phyloP scores from a whole-genome alignment of 2,797 vertebrate species.

The Acridotheres tristis region DNA sequence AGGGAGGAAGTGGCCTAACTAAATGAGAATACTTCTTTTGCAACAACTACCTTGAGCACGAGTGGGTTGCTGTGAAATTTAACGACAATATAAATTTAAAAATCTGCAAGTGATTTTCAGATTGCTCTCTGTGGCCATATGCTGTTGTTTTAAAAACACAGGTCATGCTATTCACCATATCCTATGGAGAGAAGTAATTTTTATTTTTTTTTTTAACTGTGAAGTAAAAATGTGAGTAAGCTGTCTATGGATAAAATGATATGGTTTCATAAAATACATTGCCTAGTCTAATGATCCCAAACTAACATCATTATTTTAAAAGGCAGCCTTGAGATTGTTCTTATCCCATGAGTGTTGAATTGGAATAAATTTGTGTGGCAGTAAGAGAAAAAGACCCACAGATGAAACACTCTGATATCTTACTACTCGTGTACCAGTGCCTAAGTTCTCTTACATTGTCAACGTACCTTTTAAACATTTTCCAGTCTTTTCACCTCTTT shows the following conservation, averaged over 20 bases:
- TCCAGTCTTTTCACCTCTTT: neutral
- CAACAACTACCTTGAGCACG: neutral
- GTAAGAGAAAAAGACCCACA: neutral
- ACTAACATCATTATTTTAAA: neutral
- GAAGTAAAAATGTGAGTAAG: neutral
- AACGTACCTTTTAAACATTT: neutral
- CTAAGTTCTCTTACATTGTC: neutral
- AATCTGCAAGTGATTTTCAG: neutral
- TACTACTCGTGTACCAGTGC: neutral
- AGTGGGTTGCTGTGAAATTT: neutral
- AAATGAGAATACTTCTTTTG: neutral
- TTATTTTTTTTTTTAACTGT: neutral
- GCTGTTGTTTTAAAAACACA: neutral
- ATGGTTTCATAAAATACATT: neutral
- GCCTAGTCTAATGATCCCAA: neutral
- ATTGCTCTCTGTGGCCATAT: neutral
- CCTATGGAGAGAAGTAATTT: neutral
- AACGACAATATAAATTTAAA: neutral
- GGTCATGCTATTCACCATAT: neutral
- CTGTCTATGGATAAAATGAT: neutral
- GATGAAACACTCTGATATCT: neutral
- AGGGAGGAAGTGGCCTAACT: neutral
- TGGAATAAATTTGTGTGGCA: neutral
- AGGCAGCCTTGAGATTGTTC: neutral
- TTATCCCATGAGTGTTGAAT: neutral